These are phyloP conservation scores for Actenoides lindsayi DNA, from an alignment of 2,113 vertebrate species.

Conservation along the genomic window DNA sequence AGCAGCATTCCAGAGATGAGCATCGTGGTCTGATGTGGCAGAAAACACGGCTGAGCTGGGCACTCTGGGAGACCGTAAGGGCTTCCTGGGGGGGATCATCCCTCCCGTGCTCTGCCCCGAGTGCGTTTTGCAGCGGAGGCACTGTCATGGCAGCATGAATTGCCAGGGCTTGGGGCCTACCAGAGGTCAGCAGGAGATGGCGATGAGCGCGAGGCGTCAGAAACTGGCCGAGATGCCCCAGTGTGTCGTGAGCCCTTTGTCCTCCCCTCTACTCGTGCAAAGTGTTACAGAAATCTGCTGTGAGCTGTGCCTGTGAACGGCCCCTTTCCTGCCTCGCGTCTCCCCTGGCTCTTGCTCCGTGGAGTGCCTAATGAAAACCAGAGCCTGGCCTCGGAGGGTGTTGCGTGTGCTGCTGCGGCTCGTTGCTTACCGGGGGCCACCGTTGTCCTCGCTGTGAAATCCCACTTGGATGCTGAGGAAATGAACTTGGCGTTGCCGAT, in stretches of 20 bases:
- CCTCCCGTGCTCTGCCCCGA: neutral
- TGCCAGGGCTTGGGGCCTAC: neutral
- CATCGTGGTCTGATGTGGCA: neutral
- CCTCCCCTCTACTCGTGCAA: rapidly evolving
- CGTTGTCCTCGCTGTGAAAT: rapidly evolving
- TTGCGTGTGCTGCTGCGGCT: neutral
- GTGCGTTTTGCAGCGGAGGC: rapidly evolving
- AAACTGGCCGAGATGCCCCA: rapidly evolving
- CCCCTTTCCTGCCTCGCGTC: neutral
- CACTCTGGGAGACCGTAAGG: rapidly evolving
- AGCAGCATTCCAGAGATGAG: neutral
- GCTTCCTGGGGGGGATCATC: neutral
- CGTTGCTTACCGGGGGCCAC: rapidly evolving
- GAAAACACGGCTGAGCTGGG: rapidly evolving
- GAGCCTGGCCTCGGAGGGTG: neutral
- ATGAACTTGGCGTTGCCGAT: rapidly evolving
- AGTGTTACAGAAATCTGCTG: neutral
- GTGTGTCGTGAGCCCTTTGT: rapidly evolving
- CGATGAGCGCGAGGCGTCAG: rapidly evolving
- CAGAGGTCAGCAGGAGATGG: neutral
- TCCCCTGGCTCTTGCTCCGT: neutral
- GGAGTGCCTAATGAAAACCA: neutral
- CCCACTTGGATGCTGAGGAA: neutral
- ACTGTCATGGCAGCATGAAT: rapidly evolving
- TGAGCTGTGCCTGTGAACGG: neutral